A percentile compares a stretch with the other conserved stretches of the same genome.
Conservation (phyloP, 2,797 vertebrate species). For the Okamejei kenojei region DNA sequence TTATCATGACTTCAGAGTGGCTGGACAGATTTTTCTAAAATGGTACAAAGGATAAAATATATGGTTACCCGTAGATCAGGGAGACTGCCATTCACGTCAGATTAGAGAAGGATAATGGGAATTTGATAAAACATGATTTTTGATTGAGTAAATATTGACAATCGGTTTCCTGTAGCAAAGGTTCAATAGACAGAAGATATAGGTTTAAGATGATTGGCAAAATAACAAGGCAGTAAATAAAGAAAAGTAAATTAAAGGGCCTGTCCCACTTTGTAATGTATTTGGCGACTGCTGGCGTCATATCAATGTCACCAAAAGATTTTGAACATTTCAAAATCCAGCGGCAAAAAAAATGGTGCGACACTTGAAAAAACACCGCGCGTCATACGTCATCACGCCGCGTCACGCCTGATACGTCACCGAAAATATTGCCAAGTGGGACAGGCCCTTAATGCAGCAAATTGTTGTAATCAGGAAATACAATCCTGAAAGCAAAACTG, state of each 20-base stretch:
- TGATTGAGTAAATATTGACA: not conserved
- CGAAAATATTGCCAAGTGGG: no score
- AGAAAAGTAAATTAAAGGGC: not conserved
- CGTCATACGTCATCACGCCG: no score
- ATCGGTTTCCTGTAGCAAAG: not conserved
- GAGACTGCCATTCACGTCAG: no score
- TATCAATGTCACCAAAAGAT: no score
- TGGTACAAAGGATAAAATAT: not conserved
- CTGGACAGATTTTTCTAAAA: not conserved
- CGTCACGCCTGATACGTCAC: no score
- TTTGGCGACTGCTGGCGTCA: no score
- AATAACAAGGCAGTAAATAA: not conserved
- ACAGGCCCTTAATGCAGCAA: not conserved
- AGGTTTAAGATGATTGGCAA: not conserved
- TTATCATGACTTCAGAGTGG: not conserved
- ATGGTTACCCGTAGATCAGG: no score
- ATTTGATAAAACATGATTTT: not conserved
- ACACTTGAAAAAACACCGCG: no score
- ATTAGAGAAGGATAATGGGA: not conserved
- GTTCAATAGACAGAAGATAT: not conserved
- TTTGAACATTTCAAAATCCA: no score
- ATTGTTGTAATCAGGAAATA: not conserved
- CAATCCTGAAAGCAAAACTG: not conserved
- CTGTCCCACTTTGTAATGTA: no score
- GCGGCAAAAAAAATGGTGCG: no score